Base-by-base conservation (phyloP, 2,113 vertebrate species). In the Laterallus jamaicensis region DNA sequence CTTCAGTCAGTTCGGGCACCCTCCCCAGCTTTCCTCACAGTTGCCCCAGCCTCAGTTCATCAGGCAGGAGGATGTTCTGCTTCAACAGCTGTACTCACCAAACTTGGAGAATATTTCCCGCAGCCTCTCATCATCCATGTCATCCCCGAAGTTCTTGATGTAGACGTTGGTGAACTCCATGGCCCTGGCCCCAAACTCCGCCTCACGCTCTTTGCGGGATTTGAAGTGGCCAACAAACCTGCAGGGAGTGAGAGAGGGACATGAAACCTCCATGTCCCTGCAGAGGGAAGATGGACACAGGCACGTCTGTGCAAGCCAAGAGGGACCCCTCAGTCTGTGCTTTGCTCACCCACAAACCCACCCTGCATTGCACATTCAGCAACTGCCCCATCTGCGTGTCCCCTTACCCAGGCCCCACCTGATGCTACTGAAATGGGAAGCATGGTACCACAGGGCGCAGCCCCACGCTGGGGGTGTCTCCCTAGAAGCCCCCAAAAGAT, bases 161-260 rank as follows among this genome's bases (percentile, higher is more conserved):
- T 99, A 99, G 82, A 99, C 98, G 1, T 99, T 99, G 95, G 99
- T 99, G 97, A 99, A 99, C 91, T 99, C 99, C 96, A 98, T 80
- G 1, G 98, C 98, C 85, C 97, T 98, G 21, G 98, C 97, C 22
- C 99, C 99, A 91, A 98, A 97, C 97, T 99, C 99, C 2, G 98
- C 97, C 87, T 99, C 99, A 0, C 99, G 98, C 75, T 99, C 99
- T 74, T 98, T 99, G n/a, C 98, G 98, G 69, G 99, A 99, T 94
- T 99, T 99, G 96, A 99, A 99, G 50, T 99, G 98, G 84, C 99
- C 99, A 16, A 99, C 99, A 89, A 99, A 99, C 59, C 99, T 99
- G 97, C 6, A 86, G 56, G 93, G 54, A 60, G 59, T 5, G 82
- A 82, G 20, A 82, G n/a, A 2, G 13, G 44, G 17, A 52, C 29